Conservation (phyloP, 2,797 vertebrate species). For the Acanthurus lineatus region DNA sequence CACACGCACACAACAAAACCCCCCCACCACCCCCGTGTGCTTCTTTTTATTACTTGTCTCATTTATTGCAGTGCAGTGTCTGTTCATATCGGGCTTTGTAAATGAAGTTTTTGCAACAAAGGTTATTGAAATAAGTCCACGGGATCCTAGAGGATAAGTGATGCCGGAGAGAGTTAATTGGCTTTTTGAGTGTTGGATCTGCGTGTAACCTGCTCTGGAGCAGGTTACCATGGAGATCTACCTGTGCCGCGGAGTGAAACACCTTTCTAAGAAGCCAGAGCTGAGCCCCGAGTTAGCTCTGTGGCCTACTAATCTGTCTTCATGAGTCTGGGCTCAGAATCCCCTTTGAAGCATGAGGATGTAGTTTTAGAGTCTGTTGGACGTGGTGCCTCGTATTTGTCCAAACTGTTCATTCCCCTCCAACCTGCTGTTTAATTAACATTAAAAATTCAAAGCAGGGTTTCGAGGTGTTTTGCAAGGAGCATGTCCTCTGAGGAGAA, state of each 20-base stretch:
- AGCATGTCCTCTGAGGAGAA: constrained; percentile 13
- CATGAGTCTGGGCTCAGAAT: constrained; percentile 15
- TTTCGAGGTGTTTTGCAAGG: constrained; percentile 3
- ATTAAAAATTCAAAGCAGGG: constrained; percentile 30
- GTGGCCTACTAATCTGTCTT: constrained; percentile 35
- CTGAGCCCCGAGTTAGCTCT: constrained; percentile 32
- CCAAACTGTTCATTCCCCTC: not conserved
- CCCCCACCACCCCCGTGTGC: constrained; percentile 19
- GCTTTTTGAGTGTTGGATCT: constrained; percentile 68
- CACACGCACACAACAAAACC: not conserved
- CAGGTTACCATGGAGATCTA: constrained; percentile 76
- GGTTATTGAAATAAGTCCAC: constrained; percentile 83
- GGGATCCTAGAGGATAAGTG: constrained; percentile 80
- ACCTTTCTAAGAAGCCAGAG: constrained; percentile 47
- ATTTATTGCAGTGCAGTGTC: constrained; percentile 78
- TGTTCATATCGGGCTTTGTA: constrained; percentile 77
- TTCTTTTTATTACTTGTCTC: constrained; percentile 84
- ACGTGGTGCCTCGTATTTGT: not conserved
- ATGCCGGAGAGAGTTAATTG: constrained; percentile 78
- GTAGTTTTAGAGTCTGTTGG: constrained; percentile 5
- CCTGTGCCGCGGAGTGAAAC: constrained; percentile 46
- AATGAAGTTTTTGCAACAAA: constrained; percentile 83
- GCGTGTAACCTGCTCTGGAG: constrained; percentile 52
- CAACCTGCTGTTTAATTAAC: constrained; percentile 4
- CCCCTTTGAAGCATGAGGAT: constrained; percentile 17